Evolutionary conservation across 2,113 vertebrate species (phyloP).

Genomic region (Ahaetulla prasina): DNA sequence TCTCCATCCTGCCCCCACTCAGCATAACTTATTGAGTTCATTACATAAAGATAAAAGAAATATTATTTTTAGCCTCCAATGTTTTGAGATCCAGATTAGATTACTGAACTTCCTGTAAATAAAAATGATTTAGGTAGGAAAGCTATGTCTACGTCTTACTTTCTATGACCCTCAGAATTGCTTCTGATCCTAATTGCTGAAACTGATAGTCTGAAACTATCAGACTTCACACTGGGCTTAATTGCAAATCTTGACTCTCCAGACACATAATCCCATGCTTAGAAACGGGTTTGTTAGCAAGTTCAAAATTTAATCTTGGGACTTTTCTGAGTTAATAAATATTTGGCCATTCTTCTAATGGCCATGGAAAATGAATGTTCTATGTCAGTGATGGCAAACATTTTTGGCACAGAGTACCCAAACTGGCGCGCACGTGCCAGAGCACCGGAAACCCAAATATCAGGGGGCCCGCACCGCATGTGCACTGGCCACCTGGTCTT

Average conservation of each 20-base stretch:
- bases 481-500: no score
- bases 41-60: background rate
- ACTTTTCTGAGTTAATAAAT: background rate
- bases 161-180: background rate
- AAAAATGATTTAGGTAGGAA: background rate
- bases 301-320: background rate
- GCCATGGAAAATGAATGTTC: background rate
- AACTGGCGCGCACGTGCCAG: no score
- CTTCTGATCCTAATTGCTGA: background rate
- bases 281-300: background rate
- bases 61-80: background rate
- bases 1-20: background rate
- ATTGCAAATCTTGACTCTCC: background rate
- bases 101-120: background rate
- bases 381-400: background rate
- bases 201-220: background rate
- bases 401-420: no score
- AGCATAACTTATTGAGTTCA: background rate
- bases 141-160: background rate
- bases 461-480: no score
- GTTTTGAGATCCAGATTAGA: background rate
- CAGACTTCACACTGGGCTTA: background rate
- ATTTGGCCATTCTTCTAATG: background rate
- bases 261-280: background rate
- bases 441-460: no score